Conservation (phyloP, 1,140 invertebrate genomes). For the Vollenhovia emeryi region DNA sequence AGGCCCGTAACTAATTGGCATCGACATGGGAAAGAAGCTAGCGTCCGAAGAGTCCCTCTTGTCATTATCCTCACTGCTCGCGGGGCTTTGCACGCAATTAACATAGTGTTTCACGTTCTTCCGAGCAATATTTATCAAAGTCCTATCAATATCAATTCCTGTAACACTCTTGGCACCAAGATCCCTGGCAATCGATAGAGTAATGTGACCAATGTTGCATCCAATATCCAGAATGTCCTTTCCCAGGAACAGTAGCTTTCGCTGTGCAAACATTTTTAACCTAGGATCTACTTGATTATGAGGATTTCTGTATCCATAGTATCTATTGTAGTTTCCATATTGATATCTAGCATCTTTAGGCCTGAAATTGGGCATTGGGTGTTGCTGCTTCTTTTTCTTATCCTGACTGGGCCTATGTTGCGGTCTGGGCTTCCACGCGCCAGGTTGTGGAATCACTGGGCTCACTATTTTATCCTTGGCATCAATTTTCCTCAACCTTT, state of each 20-base stretch:
- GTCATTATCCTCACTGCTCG: constrained; percentile 76
- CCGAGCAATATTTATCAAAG: constrained; percentile 93
- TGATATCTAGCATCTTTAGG: constrained; percentile 92
- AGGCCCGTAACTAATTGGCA: constrained; percentile 93
- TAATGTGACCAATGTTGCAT: constrained; percentile 98
- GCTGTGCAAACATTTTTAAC: constrained; percentile 91
- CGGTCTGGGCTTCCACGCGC: constrained; percentile 88
- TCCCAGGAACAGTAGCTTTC: constrained; percentile 93
- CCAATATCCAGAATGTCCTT: constrained; percentile 98
- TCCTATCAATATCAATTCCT: constrained; percentile 98
- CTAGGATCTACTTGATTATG: constrained; percentile 93
- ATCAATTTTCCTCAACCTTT: constrained; percentile 88
- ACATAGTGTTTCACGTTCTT: constrained; percentile 94
- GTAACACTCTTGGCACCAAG: constrained; percentile 93
- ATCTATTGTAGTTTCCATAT: constrained; percentile 98
- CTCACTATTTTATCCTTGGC: constrained; percentile 96
- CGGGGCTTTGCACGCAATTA: constrained; percentile 84
- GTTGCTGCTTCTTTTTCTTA: constrained; percentile 79
- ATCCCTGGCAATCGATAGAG: constrained; percentile 93
- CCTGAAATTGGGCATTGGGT: constrained; percentile 89
- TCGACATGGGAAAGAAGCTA: constrained; percentile 93
- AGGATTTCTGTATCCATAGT: constrained; percentile 97
- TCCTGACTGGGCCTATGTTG: constrained; percentile 81
- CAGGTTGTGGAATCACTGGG: constrained; percentile 95
- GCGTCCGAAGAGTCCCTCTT: constrained; percentile 74